Evolutionary conservation across 2,113 vertebrate genomes (phyloP).

Genomic region (Mobula birostris): DNA sequence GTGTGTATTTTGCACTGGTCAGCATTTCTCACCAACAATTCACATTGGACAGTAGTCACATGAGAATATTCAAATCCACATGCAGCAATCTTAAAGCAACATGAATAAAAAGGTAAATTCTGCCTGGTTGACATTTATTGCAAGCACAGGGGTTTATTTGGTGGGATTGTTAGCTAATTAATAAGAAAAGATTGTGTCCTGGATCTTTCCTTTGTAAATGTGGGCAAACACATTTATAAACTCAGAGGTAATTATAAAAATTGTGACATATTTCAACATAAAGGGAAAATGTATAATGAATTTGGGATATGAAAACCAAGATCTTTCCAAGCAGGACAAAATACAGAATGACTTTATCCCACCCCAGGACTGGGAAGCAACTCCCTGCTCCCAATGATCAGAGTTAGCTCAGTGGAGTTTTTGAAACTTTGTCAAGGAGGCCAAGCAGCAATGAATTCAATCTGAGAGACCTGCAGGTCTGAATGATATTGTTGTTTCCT

Average conservation of each 20-base stretch:
- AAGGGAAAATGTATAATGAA: neutral
- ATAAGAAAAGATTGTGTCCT: no score
- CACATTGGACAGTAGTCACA: no score
- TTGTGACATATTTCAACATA: neutral
- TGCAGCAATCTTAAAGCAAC: no score
- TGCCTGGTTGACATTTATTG: no score
- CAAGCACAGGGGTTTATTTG: no score
- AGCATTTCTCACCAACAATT: no score
- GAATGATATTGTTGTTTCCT: neutral
- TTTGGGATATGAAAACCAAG: neutral
- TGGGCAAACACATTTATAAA: neutral
- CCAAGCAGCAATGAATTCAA: neutral
- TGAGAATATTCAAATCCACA: no score
- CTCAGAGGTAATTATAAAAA: neutral
- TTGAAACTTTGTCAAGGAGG: neutral
- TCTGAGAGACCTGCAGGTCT: neutral
- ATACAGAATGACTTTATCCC: neutral
- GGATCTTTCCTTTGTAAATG: neutral
- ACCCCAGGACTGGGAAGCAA: neutral
- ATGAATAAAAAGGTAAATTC: no score
- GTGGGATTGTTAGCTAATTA: no score
- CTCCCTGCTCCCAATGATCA: neutral
- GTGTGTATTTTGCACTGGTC: no score
- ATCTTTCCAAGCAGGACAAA: neutral
- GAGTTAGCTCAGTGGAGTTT: neutral